Percentiles rank a stretch among this genome's conserved stretches.
These are phyloP conservation scores for Tetrax tetrax DNA, from an alignment of 2,113 vertebrate genomes.

Conservation along the genomic window DNA sequence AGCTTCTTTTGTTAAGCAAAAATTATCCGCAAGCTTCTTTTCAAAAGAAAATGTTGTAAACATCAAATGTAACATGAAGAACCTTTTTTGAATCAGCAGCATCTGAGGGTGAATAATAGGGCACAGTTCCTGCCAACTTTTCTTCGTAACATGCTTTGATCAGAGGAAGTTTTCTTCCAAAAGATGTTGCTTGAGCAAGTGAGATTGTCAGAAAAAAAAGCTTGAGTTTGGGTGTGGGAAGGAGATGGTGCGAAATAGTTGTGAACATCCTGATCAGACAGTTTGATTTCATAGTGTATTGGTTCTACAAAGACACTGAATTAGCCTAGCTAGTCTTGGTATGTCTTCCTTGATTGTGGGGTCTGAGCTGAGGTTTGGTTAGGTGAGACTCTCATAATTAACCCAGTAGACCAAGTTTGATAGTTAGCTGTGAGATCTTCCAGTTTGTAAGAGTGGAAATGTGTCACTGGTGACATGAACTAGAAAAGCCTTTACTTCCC, in stretches of 20 bases:
- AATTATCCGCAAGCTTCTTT: neutral
- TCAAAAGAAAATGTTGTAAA: neutral
- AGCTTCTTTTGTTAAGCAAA: neutral
- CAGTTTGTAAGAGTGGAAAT: neutral
- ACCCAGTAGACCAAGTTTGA: neutral
- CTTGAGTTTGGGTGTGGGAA: neutral
- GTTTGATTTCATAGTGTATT: neutral
- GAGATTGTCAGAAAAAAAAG: neutral
- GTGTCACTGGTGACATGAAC: neutral
- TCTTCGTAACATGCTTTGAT: neutral
- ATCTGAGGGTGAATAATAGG: neutral
- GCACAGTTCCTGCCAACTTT: neutral
- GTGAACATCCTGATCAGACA: neutral
- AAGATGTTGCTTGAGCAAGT: neutral
- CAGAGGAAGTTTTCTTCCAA: neutral
- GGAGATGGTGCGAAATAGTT: neutral
- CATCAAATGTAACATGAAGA: neutral
- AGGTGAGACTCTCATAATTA: neutral
- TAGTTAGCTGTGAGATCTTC: neutral
- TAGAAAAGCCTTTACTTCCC: neutral
- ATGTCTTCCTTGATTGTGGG: neutral
- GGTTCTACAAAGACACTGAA: neutral
- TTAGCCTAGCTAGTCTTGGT: neutral
- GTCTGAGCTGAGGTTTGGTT: neutral
- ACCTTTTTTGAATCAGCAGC: neutral